Conservation (phyloP, 1,140 invertebrate genomes). For the Micrasema longulum region DNA sequence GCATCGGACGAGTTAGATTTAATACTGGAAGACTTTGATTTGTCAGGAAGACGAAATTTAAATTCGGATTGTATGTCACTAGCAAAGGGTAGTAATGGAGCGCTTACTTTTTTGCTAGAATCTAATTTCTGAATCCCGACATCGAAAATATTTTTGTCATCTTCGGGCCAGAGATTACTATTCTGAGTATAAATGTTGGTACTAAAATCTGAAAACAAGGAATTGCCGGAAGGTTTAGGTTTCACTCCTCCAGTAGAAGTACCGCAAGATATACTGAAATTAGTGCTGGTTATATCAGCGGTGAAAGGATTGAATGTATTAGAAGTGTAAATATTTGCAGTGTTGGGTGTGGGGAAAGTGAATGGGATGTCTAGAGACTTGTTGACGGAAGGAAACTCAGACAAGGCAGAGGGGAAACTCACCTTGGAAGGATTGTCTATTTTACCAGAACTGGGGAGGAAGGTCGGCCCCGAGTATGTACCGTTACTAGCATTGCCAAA, state of each 20-base stretch:
- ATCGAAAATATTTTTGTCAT: slow-evolving; percentile 20
- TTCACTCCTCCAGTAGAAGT: slow-evolving; percentile 30
- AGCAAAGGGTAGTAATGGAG: neutral
- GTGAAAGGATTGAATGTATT: slow-evolving; percentile 52
- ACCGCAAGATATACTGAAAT: slow-evolving; percentile 38
- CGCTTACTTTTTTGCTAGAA: slow-evolving; percentile 38
- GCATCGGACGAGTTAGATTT: slow-evolving; percentile 45
- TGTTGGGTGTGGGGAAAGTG: slow-evolving; percentile 26
- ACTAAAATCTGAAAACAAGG: slow-evolving; percentile 48
- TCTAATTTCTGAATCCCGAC: slow-evolving; percentile 38
- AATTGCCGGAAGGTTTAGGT: slow-evolving; percentile 42
- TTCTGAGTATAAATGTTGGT: slow-evolving; percentile 51
- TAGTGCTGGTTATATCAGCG: slow-evolving; percentile 43
- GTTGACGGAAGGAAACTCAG: slow-evolving; percentile 36
- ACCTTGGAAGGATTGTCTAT: slow-evolving; percentile 46
- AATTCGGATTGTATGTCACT: slow-evolving; percentile 45
- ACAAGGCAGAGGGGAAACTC: slow-evolving; percentile 37
- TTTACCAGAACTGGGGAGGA: slow-evolving; percentile 36
- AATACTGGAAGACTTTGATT: slow-evolving; percentile 51
- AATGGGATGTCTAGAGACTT: slow-evolving; percentile 47
- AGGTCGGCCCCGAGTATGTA: slow-evolving; percentile 19
- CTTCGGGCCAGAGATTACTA: slow-evolving; percentile 49
- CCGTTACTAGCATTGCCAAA: slow-evolving; percentile 27
- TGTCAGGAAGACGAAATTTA: slow-evolving; percentile 39
- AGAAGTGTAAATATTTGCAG: slow-evolving; percentile 49